A percentile compares a stretch with the other conserved stretches of the same genome.
phyloP scores from a whole-genome alignment of 2,888 invertebrate species.

The Drosophila koepferae region DNA sequence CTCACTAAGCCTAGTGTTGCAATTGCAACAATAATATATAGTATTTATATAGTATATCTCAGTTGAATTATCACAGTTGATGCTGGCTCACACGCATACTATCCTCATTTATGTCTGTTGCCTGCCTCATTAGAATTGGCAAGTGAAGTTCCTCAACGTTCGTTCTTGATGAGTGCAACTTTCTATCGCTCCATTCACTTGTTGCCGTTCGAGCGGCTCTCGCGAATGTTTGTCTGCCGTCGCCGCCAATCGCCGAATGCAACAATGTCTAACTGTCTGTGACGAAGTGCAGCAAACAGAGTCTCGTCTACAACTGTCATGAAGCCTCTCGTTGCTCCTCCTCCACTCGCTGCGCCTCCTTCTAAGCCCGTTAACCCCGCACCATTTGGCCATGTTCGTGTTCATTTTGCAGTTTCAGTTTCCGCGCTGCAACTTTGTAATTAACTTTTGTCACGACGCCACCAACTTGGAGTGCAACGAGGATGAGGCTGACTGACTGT shows the following conservation, averaged over 20 bases:
- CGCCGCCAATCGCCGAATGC: conserved; percentile 49
- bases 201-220: conserved; percentile 16
- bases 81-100: background rate
- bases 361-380: conserved; percentile 14
- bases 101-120: background rate
- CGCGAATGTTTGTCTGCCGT: conserved; percentile 46
- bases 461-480: conserved; percentile 9
- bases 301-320: conserved; percentile 44
- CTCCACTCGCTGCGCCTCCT: background rate
- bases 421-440: conserved; percentile 79
- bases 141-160: conserved; percentile 15
- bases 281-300: conserved; percentile 44
- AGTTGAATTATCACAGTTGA: background rate
- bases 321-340: background rate
- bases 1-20: background rate
- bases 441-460: conserved; percentile 83
- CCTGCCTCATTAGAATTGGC: conserved; percentile 32
- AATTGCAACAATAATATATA: background rate
- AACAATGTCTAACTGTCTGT: conserved; percentile 61
- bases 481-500: conserved; percentile 1
- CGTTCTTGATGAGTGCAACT: conserved; percentile 58
- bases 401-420: conserved; percentile 66
- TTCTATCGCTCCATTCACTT: conserved; percentile 72
- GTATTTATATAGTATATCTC: background rate
- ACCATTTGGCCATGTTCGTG: conserved; percentile 59